Percentiles rank a stretch among this genome's conserved stretches.
Evolutionary conservation across 2,113 vertebrate genomes (phyloP).

Genomic region (Sylvicapra grimmia): DNA sequence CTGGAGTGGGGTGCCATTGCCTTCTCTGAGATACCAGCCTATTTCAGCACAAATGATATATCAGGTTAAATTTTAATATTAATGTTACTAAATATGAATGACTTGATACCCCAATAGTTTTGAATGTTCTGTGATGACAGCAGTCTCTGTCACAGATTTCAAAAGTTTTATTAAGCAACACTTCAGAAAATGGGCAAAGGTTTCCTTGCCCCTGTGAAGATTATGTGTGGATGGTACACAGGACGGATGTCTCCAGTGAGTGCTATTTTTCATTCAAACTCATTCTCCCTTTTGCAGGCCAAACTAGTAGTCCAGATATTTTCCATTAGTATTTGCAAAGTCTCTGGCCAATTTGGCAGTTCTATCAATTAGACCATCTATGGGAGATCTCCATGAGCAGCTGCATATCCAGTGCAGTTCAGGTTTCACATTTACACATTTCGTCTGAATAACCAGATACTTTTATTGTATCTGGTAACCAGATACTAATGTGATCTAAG

Average conservation of each 20-base stretch:
- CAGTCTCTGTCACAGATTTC: neutral
- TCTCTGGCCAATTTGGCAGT: neutral
- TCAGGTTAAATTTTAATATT: neutral
- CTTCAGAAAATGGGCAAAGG: neutral
- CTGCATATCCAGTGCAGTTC: neutral
- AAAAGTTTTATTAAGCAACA: constrained; percentile 1
- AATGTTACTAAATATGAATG: neutral
- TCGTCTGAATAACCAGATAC: neutral
- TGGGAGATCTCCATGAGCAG: neutral
- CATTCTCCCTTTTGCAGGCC: neutral
- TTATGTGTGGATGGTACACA: neutral
- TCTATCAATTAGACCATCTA: neutral
- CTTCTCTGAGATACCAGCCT: neutral
- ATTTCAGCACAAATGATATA: neutral
- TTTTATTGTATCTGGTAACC: neutral
- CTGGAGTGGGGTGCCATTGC: no score
- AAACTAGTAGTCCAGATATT: neutral
- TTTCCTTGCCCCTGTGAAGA: neutral
- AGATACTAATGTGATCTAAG: neutral
- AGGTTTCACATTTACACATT: neutral
- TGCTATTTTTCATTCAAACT: neutral
- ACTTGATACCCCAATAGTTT: neutral
- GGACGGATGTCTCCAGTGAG: neutral
- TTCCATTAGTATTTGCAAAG: neutral
- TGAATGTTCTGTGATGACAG: neutral